Evolutionary conservation across 2,888 invertebrate species (phyloP).

Genomic region (Chrysolina americana): DNA sequence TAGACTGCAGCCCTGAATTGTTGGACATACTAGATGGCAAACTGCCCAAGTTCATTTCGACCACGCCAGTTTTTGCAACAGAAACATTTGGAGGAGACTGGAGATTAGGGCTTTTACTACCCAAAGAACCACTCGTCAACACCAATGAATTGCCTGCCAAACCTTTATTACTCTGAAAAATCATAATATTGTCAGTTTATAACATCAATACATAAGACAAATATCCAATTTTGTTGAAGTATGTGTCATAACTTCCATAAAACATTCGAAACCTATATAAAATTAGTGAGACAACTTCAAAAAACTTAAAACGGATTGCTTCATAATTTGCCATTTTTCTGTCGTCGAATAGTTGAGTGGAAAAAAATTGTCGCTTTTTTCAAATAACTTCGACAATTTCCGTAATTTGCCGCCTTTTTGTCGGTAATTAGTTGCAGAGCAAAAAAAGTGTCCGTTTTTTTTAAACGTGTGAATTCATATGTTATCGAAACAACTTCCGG

Average conservation of each 20-base stretch:
- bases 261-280: too few species aligned
- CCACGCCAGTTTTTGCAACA: conserved; percentile 76
- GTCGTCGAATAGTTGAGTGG: too few species aligned
- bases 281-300: too few species aligned
- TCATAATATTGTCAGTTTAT: conserved; percentile 52
- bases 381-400: too few species aligned
- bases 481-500: too few species aligned
- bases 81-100: conserved; percentile 90
- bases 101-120: conserved; percentile 87
- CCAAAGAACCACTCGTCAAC: conserved; percentile 82
- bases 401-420: too few species aligned
- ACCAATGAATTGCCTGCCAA: conserved; percentile 81
- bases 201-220: not conserved
- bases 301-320: too few species aligned
- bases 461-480: too few species aligned
- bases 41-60: conserved; percentile 75
- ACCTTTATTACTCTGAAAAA: conserved; percentile 79
- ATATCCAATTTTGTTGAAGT: not conserved
- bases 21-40: conserved; percentile 73
- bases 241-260: not conserved
- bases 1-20: conserved; percentile 70
- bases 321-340: too few species aligned
- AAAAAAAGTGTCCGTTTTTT: too few species aligned
- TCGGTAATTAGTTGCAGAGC: too few species aligned
- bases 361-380: too few species aligned